These are phyloP conservation scores for Tenthredo mesomela DNA, from an alignment of 2,888 invertebrate genomes.

Conservation along the genomic window DNA sequence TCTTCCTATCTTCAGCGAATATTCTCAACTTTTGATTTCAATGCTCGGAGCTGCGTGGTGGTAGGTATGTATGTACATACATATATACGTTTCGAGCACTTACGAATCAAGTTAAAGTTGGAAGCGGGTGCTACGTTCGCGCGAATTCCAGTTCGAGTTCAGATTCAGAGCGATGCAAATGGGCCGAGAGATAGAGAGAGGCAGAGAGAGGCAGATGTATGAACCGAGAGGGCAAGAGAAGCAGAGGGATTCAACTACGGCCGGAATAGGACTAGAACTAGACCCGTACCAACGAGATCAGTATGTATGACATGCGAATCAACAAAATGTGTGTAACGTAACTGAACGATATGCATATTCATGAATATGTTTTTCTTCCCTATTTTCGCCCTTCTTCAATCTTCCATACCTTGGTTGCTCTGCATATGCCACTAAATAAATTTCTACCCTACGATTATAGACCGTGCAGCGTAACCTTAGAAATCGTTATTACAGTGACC, in stretches of 20 bases:
- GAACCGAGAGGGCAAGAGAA: background rate
- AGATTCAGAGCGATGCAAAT: slow-evolving; percentile 46
- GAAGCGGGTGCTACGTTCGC: slow-evolving; percentile 14
- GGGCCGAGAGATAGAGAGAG: background rate
- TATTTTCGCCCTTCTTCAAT: background rate
- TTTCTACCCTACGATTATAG: slow-evolving; percentile 9
- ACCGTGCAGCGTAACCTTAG: slow-evolving; percentile 21
- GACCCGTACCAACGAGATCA: slow-evolving; percentile 1
- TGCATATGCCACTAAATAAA: slow-evolving; percentile 31
- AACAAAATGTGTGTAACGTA: slow-evolving; percentile 40
- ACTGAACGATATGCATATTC: slow-evolving; percentile 38
- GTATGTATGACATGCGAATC: slow-evolving; percentile 50
- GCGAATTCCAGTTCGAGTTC: slow-evolving; percentile 36
- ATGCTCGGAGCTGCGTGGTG: background rate
- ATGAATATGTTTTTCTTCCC: slow-evolving; percentile 16
- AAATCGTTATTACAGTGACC: slow-evolving; percentile 43
- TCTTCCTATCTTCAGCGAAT: background rate
- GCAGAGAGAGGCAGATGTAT: background rate
- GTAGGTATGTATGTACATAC: slow-evolving; percentile 26
- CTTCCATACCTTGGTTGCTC: background rate
- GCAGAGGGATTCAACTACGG: background rate
- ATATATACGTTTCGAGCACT: slow-evolving; percentile 8
- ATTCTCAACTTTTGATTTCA: slow-evolving; percentile 34
- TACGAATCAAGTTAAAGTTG: slow-evolving; percentile 46
- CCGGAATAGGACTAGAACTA: slow-evolving; percentile 27